Conservation (phyloP, 2,888 invertebrate genomes). For the Stegophylla sp. region DNA sequence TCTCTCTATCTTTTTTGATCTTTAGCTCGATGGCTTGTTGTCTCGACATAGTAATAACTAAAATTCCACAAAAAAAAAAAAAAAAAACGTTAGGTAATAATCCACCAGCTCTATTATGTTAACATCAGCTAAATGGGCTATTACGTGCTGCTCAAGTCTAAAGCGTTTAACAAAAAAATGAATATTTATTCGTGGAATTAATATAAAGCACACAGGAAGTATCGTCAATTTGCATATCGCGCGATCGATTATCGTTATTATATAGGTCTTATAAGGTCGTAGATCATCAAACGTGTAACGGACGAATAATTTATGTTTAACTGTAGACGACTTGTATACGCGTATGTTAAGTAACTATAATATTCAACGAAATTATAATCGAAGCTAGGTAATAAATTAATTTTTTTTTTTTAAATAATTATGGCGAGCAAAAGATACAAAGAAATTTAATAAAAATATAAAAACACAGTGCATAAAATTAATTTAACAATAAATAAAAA, state of each 20-base stretch:
- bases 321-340: neutral
- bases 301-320: conserved; percentile 41
- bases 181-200: conserved; percentile 28
- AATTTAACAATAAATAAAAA: no score
- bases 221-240: conserved; percentile 38
- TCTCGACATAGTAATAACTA: conserved; percentile 43
- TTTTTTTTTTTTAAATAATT: neutral
- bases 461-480: no score
- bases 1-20: conserved; percentile 55
- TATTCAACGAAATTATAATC: conserved; percentile 15
- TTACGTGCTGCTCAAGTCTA: no score
- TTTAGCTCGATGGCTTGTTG: conserved; percentile 56
- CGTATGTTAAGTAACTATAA: neutral
- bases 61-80: neutral
- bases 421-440: no score
- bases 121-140: no score
- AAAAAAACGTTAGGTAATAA: neutral
- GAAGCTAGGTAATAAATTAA: no score
- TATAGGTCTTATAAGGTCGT: conserved; percentile 36
- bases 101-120: no score
- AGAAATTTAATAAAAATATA: no score
- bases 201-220: conserved; percentile 40
- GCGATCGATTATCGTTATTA: neutral
- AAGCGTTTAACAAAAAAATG: no score
- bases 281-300: conserved; percentile 14